These are phyloP conservation scores for Atractosteus spatula DNA, from an alignment of 2,113 vertebrate genomes.

Conservation along the genomic window DNA sequence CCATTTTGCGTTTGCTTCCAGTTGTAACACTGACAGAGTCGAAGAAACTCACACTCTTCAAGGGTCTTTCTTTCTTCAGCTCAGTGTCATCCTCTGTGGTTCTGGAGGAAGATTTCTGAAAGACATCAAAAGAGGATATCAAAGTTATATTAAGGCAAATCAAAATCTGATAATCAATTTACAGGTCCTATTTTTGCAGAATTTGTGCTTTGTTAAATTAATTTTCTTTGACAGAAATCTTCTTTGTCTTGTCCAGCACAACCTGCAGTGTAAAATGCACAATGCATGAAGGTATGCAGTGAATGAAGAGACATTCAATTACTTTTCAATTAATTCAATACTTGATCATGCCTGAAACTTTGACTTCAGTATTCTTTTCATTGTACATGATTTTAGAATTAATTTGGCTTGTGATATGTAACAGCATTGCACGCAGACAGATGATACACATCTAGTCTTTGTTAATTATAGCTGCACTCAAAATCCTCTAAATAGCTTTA, in stretches of 20 bases:
- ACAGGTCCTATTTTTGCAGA: too few species aligned
- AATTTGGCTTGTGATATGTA: neutral
- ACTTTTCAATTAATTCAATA: too few species aligned
- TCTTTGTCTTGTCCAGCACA: too few species aligned
- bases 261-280: neutral
- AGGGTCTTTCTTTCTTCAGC: slow-evolving; percentile 64
- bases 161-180: too few species aligned
- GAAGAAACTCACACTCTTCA: slow-evolving; percentile 75
- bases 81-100: slow-evolving; percentile 80
- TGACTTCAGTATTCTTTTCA: too few species aligned
- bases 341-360: too few species aligned
- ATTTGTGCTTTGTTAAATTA: neutral
- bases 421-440: neutral
- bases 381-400: neutral
- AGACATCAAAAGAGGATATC: slow-evolving; percentile 30
- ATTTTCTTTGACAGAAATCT: neutral
- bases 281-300: neutral
- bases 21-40: slow-evolving; percentile 72
- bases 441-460: neutral
- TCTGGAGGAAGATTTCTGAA: slow-evolving; percentile 75
- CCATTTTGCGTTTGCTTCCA: slow-evolving; percentile 76
- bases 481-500: slow-evolving; percentile 17
- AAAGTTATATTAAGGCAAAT: neutral
- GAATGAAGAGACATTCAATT: too few species aligned
- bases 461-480: slow-evolving; percentile 17